Evolutionary conservation across 2,113 vertebrate species (phyloP).

Genomic region (Himantopus leucocephalus): DNA sequence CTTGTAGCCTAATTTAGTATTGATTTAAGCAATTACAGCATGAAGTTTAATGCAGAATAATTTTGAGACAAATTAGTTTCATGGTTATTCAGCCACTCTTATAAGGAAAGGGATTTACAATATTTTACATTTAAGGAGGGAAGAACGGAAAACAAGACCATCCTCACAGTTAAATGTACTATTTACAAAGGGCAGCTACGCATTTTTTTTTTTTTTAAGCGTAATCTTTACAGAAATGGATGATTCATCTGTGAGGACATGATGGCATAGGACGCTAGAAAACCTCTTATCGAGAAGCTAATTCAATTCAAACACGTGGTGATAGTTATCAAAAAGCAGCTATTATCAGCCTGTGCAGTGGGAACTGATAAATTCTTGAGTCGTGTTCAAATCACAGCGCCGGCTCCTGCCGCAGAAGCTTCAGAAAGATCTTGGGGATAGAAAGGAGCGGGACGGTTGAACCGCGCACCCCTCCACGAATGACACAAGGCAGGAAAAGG

Average conservation of each 20-base stretch:
- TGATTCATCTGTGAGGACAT: background rate
- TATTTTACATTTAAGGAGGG: background rate
- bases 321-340: background rate
- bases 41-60: constrained; percentile 7
- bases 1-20: constrained; percentile 25
- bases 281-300: background rate
- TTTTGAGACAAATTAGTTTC: background rate
- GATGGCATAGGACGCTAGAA: background rate
- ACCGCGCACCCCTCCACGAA: background rate
- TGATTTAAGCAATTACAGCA: constrained; percentile 39
- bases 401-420: background rate
- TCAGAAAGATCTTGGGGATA: background rate
- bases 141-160: background rate
- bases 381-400: background rate
- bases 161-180: background rate
- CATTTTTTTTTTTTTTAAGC: background rate
- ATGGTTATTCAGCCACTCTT: background rate
- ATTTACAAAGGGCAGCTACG: background rate
- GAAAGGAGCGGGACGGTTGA: background rate
- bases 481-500: background rate
- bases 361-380: background rate
- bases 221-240: background rate
- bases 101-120: background rate
- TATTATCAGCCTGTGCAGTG: background rate
- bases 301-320: background rate